Conservation (phyloP, 2,888 invertebrate genomes). For the Synanthedon andrenaeformis region DNA sequence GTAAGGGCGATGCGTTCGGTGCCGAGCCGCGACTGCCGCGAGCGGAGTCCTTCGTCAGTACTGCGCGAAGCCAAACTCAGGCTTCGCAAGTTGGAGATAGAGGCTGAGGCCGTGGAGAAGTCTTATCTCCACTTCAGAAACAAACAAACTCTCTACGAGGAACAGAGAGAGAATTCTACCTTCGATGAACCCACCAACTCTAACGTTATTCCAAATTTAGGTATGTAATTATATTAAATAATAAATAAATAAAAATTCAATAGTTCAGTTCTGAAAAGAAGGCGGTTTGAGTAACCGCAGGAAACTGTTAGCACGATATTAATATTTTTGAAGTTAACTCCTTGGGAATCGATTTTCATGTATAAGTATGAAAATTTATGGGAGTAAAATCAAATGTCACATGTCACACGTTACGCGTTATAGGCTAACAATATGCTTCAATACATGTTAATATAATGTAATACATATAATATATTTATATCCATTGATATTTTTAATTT, state of each 20-base stretch:
- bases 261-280: no score
- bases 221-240: slow-evolving; percentile 1
- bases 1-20: slow-evolving; percentile 7
- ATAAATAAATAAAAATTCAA: slow-evolving; percentile 1
- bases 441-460: no score
- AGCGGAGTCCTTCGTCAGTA: slow-evolving; percentile 54
- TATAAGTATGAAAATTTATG: no score
- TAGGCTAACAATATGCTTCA: no score
- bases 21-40: slow-evolving; percentile 22
- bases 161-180: slow-evolving; percentile 6
- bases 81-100: slow-evolving; percentile 68
- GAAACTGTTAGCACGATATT: no score
- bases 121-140: slow-evolving; percentile 56
- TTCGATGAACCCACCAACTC: background rate
- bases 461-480: no score
- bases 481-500: no score
- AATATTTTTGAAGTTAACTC: no score
- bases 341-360: no score
- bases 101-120: slow-evolving; percentile 69
- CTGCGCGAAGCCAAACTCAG: slow-evolving; percentile 64
- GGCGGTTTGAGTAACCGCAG: no score
- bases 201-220: slow-evolving; percentile 3
- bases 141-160: slow-evolving; percentile 19
- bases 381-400: no score
- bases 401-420: no score